These are phyloP conservation scores for Anneissia japonica DNA, from an alignment of 35 echinoderm and acorn worm species.

Conservation along the genomic window DNA sequence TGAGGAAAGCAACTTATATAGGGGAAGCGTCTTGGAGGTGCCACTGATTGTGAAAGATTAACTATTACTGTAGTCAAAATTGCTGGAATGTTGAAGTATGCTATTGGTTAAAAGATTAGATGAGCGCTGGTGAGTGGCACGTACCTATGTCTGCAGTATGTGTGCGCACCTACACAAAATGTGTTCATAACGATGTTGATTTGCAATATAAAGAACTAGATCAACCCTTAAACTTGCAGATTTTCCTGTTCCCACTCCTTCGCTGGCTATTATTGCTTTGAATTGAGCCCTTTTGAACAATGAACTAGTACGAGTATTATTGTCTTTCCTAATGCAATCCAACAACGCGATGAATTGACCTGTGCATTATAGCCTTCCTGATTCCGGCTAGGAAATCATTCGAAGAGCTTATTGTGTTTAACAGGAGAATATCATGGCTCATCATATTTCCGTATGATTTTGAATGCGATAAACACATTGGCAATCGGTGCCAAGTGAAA, in stretches of 20 bases:
- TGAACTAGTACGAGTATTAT: background rate
- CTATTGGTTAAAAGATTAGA: background rate
- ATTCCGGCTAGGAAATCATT: background rate
- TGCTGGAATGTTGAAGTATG: background rate
- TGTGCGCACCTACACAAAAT: no score
- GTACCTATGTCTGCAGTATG: background rate
- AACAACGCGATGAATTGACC: background rate
- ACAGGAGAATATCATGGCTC: background rate
- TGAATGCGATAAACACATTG: background rate
- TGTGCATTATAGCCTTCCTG: background rate
- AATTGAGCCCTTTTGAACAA: background rate
- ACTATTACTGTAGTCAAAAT: background rate
- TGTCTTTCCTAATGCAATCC: background rate
- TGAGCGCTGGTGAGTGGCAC: background rate
- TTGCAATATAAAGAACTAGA: no score
- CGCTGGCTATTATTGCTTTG: background rate
- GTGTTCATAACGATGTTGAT: no score
- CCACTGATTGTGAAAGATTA: background rate
- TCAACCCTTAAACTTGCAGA: background rate
- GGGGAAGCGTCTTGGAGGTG: background rate
- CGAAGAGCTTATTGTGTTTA: background rate
- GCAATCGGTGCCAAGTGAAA: background rate
- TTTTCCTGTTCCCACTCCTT: conserved; percentile 1
- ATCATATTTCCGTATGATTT: background rate
- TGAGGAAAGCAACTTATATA: background rate